Conservation (phyloP, 2,888 invertebrate species). For the Pollenia amentaria region DNA sequence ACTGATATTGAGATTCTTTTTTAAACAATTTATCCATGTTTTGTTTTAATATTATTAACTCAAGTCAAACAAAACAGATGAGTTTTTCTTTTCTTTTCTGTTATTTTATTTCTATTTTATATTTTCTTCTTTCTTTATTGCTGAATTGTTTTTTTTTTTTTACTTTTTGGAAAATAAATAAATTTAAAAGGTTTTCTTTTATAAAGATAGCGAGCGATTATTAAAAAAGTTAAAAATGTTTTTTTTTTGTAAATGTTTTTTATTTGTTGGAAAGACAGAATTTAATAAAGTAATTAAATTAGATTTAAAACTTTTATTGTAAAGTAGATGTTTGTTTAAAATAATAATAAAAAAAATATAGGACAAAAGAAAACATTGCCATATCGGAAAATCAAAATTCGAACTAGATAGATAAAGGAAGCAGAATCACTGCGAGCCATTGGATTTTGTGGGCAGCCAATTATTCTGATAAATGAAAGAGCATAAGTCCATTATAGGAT, state of each 20-base stretch:
- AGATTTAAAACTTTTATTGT: too few species aligned
- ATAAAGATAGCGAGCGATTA: slow-evolving; percentile 19
- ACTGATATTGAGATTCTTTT: slow-evolving; percentile 68
- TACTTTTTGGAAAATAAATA: neutral
- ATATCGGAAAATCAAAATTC: too few species aligned
- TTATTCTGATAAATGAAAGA: too few species aligned
- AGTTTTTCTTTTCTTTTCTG: slow-evolving; percentile 48
- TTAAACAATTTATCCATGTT: slow-evolving; percentile 69
- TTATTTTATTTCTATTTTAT: slow-evolving; percentile 10
- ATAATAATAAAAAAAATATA: too few species aligned
- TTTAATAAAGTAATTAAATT: too few species aligned
- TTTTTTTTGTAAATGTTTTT: neutral
- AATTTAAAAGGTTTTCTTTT: slow-evolving; percentile 19
- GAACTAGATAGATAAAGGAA: too few species aligned
- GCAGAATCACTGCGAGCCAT: too few species aligned
- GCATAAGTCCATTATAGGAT: too few species aligned
- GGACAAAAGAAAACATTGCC: too few species aligned
- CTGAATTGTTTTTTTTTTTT: neutral
- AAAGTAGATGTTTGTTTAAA: too few species aligned
- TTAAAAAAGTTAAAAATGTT: slow-evolving; percentile 33
- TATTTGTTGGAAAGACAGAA: too few species aligned
- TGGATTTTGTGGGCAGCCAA: too few species aligned
- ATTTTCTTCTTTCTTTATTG: slow-evolving; percentile 7
- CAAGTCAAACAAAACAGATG: slow-evolving; percentile 69
- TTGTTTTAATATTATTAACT: slow-evolving; percentile 73